Evolutionary conservation across 2,888 invertebrate species (phyloP).

Genomic region (Andrena dorsata): DNA sequence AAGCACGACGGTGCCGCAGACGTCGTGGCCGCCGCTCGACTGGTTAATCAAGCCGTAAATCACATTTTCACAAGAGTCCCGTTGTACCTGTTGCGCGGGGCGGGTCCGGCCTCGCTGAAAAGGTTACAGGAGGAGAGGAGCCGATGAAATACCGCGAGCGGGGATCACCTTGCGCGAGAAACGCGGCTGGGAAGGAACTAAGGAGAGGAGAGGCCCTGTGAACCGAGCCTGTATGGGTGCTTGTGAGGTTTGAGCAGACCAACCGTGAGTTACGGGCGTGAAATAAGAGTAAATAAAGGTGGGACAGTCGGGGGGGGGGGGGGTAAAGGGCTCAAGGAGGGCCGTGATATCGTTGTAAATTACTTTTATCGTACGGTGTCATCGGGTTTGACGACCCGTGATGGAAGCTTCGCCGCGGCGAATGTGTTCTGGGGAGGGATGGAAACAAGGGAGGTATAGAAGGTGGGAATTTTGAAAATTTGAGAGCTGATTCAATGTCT

Average conservation of each 20-base stretch:
- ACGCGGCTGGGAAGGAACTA: conserved; percentile 28
- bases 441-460: neutral
- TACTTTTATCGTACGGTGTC: conserved; percentile 62
- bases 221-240: conserved; percentile 37
- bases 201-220: conserved; percentile 45
- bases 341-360: conserved; percentile 63
- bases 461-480: neutral
- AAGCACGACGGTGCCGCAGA: conserved; percentile 7
- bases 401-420: conserved; percentile 15
- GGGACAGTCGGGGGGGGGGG: conserved; percentile 7
- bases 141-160: conserved; percentile 55
- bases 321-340: conserved; percentile 30
- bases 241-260: conserved; percentile 60
- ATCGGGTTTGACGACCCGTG: conserved; percentile 34
- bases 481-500: neutral
- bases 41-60: conserved; percentile 56
- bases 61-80: conserved; percentile 56
- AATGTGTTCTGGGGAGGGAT: conserved; percentile 2
- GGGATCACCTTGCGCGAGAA: conserved; percentile 42
- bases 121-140: conserved; percentile 56
- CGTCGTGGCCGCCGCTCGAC: conserved; percentile 20
- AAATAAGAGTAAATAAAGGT: conserved; percentile 57
- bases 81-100: conserved; percentile 50
- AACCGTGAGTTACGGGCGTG: conserved; percentile 16
- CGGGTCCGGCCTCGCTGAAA: conserved; percentile 49